phyloP scores from a whole-genome alignment of 1,140 invertebrate genomes.

The Scaptomyza hsui region DNA sequence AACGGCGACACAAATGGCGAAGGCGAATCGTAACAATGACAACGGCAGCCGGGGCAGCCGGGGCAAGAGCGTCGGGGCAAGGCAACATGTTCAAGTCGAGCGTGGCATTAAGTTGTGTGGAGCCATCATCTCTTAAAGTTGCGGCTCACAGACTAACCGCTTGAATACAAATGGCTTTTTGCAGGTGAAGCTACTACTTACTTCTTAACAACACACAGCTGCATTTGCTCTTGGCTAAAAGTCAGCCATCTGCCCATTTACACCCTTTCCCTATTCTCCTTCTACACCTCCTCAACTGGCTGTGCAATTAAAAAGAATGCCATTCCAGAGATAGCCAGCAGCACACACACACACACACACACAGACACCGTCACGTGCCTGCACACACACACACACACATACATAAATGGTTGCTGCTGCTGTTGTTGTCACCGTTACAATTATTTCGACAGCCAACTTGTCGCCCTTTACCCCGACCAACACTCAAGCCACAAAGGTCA shows the following conservation, averaged over 20 bases:
- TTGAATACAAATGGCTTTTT: constrained; percentile 17
- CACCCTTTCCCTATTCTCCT: neutral
- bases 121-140: constrained; percentile 21
- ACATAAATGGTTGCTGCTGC: constrained; percentile 15
- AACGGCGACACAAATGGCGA: constrained; percentile 10
- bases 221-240: neutral
- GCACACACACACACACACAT: constrained; percentile 3
- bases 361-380: constrained; percentile 5
- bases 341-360: constrained; percentile 16
- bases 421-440: constrained; percentile 43
- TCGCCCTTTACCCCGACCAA: neutral
- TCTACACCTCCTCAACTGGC: neutral
- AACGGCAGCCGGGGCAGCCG: neutral
- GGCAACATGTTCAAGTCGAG: constrained; percentile 32
- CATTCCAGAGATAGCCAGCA: constrained; percentile 15
- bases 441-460: constrained; percentile 53
- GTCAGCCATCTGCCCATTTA: neutral
- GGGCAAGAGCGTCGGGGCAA: no score
- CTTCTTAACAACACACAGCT: neutral
- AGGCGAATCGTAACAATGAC: no score
- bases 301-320: constrained; percentile 31
- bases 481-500: constrained; percentile 6
- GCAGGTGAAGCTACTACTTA: neutral
- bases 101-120: constrained; percentile 29
- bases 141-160: constrained; percentile 8